Evolutionary conservation across 1,140 invertebrate genomes (phyloP).

Genomic region (Drosophila insularis): DNA sequence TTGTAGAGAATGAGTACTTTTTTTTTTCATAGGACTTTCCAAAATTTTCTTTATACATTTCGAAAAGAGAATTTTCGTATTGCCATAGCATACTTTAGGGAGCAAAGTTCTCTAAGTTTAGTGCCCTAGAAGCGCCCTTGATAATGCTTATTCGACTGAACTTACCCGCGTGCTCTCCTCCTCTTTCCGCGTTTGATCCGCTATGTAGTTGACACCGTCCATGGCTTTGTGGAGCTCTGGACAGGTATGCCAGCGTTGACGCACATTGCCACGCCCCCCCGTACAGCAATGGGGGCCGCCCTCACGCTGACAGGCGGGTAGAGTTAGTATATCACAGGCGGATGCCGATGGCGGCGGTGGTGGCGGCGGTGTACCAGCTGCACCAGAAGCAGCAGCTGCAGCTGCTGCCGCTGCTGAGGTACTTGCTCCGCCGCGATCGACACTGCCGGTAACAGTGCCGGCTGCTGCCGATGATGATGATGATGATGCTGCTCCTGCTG

Average conservation of each 20-base stretch:
- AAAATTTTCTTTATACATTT: too few relatives aligned
- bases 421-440: constrained; percentile 42
- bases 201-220: constrained; percentile 95
- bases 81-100: too few relatives aligned
- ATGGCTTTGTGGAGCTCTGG: constrained; percentile 96
- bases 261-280: constrained; percentile 81
- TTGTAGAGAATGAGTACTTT: too few relatives aligned
- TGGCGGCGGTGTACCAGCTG: constrained; percentile 40
- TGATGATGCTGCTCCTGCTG: constrained; percentile 35
- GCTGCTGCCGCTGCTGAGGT: constrained; percentile 40
- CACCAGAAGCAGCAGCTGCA: constrained; percentile 30
- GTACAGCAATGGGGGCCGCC: constrained; percentile 74
- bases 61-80: too few relatives aligned
- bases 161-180: constrained; percentile 94
- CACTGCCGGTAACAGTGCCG: constrained; percentile 42
- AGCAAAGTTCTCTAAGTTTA: too few relatives aligned
- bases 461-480: constrained; percentile 38
- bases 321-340: constrained; percentile 72
- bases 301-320: constrained; percentile 78
- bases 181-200: constrained; percentile 95
- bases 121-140: too few relatives aligned
- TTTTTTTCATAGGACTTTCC: too few relatives aligned
- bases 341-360: constrained; percentile 51
- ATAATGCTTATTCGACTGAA: not conserved
- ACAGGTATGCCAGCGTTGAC: constrained; percentile 91